Evolutionary conservation across 2,797 vertebrate species (phyloP).

Genomic region (Serranus cabrilla): DNA sequence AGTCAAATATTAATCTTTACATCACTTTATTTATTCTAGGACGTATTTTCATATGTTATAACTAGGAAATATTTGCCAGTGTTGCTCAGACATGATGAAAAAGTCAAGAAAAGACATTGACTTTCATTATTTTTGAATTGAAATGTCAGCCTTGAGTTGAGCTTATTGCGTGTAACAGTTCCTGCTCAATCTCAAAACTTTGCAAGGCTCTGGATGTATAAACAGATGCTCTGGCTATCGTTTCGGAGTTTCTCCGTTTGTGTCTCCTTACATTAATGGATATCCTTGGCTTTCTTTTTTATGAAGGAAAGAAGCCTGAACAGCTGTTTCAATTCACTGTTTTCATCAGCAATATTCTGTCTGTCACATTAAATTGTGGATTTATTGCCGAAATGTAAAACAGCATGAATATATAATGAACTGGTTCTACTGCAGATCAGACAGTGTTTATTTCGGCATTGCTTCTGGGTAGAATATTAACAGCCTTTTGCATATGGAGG

Average conservation of each 20-base stretch:
- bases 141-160: background rate
- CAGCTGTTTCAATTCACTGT: constrained; percentile 63
- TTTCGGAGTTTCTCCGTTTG: constrained; percentile 12
- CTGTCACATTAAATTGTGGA: constrained; percentile 50
- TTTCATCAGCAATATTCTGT: constrained; percentile 49
- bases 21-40: constrained; percentile 4
- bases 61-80: background rate
- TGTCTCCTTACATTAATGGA: constrained; percentile 31
- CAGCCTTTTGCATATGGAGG: constrained; percentile 17
- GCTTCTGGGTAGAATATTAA: constrained; percentile 24
- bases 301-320: constrained; percentile 22
- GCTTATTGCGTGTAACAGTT: constrained; percentile 1
- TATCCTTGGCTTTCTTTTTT: constrained; percentile 7
- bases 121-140: background rate
- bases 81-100: background rate
- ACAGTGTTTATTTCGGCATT: constrained; percentile 30
- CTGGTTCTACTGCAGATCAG: constrained; percentile 1
- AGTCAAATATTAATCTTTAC: constrained; percentile 4
- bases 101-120: background rate
- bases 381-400: constrained; percentile 53
- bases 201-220: constrained; percentile 8
- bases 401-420: constrained; percentile 46
- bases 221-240: constrained; percentile 45
- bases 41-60: constrained; percentile 6
- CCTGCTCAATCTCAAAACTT: constrained; percentile 23